Percentiles rank a stretch among this genome's conserved stretches.
phyloP scores from a whole-genome alignment of 92 coral and sea anemone genomes.

The Palythoa grandis region DNA sequence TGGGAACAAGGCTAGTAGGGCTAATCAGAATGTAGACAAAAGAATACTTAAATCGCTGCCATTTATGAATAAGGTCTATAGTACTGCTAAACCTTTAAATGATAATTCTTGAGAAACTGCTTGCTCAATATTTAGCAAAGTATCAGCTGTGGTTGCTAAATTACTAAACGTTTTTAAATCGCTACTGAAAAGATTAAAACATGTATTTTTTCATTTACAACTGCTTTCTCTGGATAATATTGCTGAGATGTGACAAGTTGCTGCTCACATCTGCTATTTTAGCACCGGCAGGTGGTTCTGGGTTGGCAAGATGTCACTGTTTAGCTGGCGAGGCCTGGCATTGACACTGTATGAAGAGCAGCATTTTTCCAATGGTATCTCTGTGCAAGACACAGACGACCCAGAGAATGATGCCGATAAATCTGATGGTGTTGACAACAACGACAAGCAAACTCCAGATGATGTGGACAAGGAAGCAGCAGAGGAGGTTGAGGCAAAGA shows the following conservation, averaged over 20 bases:
- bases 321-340: constrained; percentile 87
- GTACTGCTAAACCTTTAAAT: too few relatives aligned
- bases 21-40: too few relatives aligned
- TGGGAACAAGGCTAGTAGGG: too few relatives aligned
- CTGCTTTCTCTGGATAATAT: too few relatives aligned
- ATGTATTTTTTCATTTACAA: too few relatives aligned
- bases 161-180: too few relatives aligned
- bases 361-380: constrained; percentile 47
- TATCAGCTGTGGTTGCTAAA: too few relatives aligned
- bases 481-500: constrained; percentile 49
- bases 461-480: constrained; percentile 19
- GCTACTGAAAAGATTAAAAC: too few relatives aligned
- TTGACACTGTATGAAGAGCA: constrained; percentile 35
- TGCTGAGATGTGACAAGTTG: neutral
- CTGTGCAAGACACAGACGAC: constrained; percentile 29
- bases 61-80: too few relatives aligned
- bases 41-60: too few relatives aligned
- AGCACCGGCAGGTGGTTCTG: constrained; percentile 70
- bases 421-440: constrained; percentile 35
- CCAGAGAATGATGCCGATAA: constrained; percentile 44
- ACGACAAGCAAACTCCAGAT: constrained; percentile 5
- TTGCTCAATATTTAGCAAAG: too few relatives aligned
- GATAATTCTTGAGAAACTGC: too few relatives aligned
- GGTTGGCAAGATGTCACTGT: constrained; percentile 85
- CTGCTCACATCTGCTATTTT: neutral